Percentiles rank a stretch among this genome's conserved stretches.
Conservation (phyloP, 2,888 invertebrate species). For the Sarcophaga caerulescens region DNA sequence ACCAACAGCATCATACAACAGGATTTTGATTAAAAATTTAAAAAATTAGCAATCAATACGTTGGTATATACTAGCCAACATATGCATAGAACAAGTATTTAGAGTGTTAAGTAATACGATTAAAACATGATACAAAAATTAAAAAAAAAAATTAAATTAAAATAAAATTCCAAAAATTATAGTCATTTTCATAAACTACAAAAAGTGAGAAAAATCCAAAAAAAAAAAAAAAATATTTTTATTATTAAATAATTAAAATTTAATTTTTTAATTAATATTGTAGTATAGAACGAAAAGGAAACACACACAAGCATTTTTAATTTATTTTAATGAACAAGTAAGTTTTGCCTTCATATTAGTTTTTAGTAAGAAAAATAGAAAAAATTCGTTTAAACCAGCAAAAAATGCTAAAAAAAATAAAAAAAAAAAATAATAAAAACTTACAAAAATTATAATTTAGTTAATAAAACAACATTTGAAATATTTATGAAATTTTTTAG, state of each 20-base stretch:
- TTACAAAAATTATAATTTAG: constrained; percentile 16
- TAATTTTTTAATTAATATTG: constrained; percentile 31
- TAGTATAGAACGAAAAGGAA: constrained; percentile 31
- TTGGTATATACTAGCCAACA: neutral
- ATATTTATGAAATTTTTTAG: neutral
- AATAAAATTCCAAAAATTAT: neutral
- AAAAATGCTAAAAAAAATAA: constrained; percentile 75
- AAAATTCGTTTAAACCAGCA: constrained; percentile 70
- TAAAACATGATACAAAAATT: constrained; percentile 9
- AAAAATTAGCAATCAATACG: neutral
- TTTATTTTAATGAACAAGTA: constrained; percentile 56
- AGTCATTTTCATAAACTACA: constrained; percentile 35
- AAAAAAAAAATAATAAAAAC: constrained; percentile 70
- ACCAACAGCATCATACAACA: neutral
- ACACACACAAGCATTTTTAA: constrained; percentile 50
- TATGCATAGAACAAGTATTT: neutral
- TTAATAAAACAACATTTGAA: neutral
- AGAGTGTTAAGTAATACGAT: neutral
- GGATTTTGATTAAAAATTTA: neutral
- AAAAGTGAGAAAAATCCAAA: neutral
- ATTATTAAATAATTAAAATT: neutral
- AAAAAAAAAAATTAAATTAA: constrained; percentile 11
- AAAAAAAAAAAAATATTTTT: neutral
- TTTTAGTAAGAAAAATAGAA: constrained; percentile 65
- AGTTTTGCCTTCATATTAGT: constrained; percentile 36